Evolutionary conservation across 2,113 vertebrate genomes (phyloP).

Genomic region (Corydoras sp.): DNA sequence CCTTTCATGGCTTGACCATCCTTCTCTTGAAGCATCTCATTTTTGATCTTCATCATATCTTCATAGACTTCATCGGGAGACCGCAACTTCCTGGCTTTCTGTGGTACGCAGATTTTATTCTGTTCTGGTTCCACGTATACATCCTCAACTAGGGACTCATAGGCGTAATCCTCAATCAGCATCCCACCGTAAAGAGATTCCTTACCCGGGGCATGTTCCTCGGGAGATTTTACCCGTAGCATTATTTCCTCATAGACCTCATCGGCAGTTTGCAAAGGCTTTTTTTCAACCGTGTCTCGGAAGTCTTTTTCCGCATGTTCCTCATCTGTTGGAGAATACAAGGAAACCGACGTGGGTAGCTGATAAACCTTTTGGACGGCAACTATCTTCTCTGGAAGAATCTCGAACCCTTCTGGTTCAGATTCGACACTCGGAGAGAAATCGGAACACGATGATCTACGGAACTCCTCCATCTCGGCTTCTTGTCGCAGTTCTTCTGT

Average conservation of each 20-base stretch:
- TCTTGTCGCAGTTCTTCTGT: conserved; percentile 93
- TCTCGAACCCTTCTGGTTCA: conserved; percentile 90
- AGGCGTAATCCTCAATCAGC: conserved; percentile 95
- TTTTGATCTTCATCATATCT: conserved; percentile 78
- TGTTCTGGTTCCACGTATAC: conserved; percentile 66
- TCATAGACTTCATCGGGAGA: conserved; percentile 82
- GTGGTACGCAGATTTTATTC: conserved; percentile 68
- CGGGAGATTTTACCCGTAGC: conserved; percentile 75
- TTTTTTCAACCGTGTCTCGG: conserved; percentile 61
- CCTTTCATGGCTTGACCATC: conserved; percentile 68
- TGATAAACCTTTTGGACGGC: conserved; percentile 91
- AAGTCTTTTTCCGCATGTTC: conserved; percentile 53
- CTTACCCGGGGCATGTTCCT: conserved; percentile 77
- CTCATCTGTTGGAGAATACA: conserved; percentile 89
- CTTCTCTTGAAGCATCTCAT: conserved; percentile 71
- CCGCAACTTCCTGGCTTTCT: conserved; percentile 70
- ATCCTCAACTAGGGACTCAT: conserved; percentile 84
- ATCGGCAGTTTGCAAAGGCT: conserved; percentile 80
- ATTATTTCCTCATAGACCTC: conserved; percentile 93
- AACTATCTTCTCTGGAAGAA: conserved; percentile 85
- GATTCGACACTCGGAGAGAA: conserved; percentile 96
- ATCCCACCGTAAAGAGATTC: conserved; percentile 90
- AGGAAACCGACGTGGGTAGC: conserved; percentile 83
- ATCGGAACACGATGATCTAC: conserved; percentile 94
- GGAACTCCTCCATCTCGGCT: conserved; percentile 95